Conservation (phyloP, 2,113 vertebrate genomes). For the Melanocharis versteri region DNA sequence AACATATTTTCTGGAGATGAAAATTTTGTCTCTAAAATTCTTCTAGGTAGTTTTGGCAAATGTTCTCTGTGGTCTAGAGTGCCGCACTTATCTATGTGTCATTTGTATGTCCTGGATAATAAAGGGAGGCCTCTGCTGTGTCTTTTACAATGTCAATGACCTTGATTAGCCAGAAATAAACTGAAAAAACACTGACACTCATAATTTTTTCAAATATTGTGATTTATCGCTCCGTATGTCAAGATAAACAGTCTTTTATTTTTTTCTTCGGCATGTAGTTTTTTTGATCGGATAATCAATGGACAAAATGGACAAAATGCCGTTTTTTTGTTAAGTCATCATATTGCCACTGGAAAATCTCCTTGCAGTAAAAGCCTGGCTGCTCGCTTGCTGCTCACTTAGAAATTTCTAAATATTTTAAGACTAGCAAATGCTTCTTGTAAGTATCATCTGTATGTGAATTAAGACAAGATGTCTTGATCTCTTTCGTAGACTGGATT, state of each 20-base stretch:
- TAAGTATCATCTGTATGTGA: neutral
- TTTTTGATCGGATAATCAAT: neutral
- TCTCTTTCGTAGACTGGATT: neutral
- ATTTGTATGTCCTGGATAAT: neutral
- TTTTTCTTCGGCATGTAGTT: neutral
- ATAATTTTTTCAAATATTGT: neutral
- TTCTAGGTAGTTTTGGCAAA: neutral
- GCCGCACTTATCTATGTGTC: neutral
- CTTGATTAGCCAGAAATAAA: neutral
- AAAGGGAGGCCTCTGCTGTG: neutral
- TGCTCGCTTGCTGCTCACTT: neutral
- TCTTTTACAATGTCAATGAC: neutral
- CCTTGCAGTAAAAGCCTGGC: neutral
- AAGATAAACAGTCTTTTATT: neutral
- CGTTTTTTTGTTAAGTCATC: neutral
- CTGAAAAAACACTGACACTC: neutral
- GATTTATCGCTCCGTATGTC: neutral
- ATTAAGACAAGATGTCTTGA: neutral
- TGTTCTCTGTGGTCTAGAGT: neutral
- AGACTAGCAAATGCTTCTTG: neutral
- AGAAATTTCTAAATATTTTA: neutral
- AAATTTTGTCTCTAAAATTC: neutral
- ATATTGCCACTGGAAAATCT: neutral
- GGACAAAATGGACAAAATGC: neutral
- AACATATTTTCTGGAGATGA: neutral